These are phyloP conservation scores for Petrocephalus microphthalmus DNA, from an alignment of 2,113 vertebrate species.

Conservation along the genomic window DNA sequence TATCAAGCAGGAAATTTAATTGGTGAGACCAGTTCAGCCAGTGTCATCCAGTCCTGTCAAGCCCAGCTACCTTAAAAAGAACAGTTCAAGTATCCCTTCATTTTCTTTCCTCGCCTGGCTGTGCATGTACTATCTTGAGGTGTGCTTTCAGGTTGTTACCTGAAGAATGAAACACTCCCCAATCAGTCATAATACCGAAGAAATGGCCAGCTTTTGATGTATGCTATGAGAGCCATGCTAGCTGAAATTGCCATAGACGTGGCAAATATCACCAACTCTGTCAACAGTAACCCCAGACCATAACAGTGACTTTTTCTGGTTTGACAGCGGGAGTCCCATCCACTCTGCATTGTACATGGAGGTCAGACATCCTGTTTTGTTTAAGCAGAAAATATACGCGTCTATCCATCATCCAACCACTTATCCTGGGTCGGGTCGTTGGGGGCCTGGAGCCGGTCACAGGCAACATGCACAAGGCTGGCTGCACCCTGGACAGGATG, in stretches of 20 bases:
- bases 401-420: neutral
- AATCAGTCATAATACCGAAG: neutral
- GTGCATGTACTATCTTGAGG: neutral
- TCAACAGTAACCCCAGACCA: neutral
- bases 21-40: conserved; percentile 20
- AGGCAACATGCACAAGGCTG: neutral
- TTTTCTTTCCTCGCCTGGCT: neutral
- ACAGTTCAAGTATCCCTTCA: neutral
- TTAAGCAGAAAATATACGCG: neutral
- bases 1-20: conserved; percentile 11
- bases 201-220: neutral
- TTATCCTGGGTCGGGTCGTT: neutral
- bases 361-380: neutral
- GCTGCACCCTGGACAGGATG: neutral
- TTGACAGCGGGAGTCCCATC: neutral
- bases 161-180: neutral
- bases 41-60: conserved; percentile 4
- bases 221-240: neutral
- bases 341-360: neutral
- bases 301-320: neutral
- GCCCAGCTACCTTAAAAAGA: conserved; percentile 13
- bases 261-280: neutral
- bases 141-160: neutral
- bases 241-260: neutral
- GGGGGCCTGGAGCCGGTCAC: neutral